Base-by-base conservation (phyloP, 2,797 vertebrate genomes). In the Nyctibius grandis region DNA sequence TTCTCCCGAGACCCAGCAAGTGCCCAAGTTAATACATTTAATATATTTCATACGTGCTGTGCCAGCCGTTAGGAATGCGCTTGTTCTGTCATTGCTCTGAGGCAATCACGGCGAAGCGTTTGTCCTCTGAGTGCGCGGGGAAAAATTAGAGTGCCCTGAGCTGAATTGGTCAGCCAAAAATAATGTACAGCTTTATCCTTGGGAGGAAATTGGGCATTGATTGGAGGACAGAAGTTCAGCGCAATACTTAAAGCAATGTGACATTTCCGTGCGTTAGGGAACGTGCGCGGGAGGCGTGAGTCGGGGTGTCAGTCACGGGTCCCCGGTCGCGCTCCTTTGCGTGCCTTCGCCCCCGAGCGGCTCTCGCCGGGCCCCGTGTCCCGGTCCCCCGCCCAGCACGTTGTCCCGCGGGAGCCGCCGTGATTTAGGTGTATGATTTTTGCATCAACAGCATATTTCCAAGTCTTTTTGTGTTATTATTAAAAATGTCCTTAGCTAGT, bases 141-240 rank as follows among this genome's bases (percentile, higher is more conserved):
- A 57, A 45, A 95, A 96, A 95, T 90, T 64, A 93, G 86, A 91
- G 91, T 4, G 76, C 96, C 94, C 96, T 51, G 91, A 97, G 95
- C 96, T 44, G 96, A 95, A 88, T 18, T 96, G 97, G 97, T 73
- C 97, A 97, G 95, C 96, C 20, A 95, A 96, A 95, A 96, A 96
- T 87, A 89, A 96, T 29, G 8, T 42, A 75, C n/a, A 0, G 81
- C 93, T 94, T 91, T 90, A 93, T 96, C 97, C 98, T 97, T 94
- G 96, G 93, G 42, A 97, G 96, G 91, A 97, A 96, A 97, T 92
- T 72, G 96, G 96, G 90, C 96, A 57, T 97, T 85, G 95, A 74
- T 92, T 87, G 95, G 96, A 97, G 97, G 97, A 89, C 95, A 92
- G 95, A 88, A 95, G 93, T 77, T 97, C 67, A 69, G 93, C 11